Conservation (phyloP, 2,888 invertebrate genomes). For the Monochamus alternatus region DNA sequence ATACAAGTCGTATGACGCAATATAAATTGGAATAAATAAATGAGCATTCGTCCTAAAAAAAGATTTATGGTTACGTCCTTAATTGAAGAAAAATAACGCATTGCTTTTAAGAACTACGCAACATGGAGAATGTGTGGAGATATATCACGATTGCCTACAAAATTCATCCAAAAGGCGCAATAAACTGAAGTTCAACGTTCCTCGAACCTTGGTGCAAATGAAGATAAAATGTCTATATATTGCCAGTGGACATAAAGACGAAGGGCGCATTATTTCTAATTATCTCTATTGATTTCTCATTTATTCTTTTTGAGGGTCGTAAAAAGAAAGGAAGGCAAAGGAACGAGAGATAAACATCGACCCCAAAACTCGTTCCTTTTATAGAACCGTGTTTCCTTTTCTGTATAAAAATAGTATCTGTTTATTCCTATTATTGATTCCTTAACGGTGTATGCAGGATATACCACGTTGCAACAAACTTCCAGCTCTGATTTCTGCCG, state of each 20-base stretch:
- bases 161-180: conserved; percentile 14
- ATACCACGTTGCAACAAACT: no score
- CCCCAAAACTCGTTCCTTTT: background rate
- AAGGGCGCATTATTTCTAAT: conserved; percentile 29
- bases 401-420: no score
- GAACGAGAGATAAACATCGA: background rate
- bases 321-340: conserved; percentile 8
- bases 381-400: background rate
- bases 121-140: background rate
- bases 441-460: no score
- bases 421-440: no score
- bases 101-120: background rate
- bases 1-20: no score
- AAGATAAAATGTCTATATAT: conserved; percentile 30
- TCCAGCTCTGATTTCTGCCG: no score
- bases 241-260: conserved; percentile 11
- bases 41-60: no score
- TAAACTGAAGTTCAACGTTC: conserved; percentile 14
- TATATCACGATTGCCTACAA: background rate
- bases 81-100: background rate
- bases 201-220: conserved; percentile 26
- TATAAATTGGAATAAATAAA: no score
- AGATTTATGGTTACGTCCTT: background rate
- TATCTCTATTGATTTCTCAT: conserved; percentile 27
- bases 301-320: conserved; percentile 18